These are phyloP conservation scores for Microcaecilia unicolor DNA, from an alignment of 2,797 vertebrate species.

Conservation along the genomic window DNA sequence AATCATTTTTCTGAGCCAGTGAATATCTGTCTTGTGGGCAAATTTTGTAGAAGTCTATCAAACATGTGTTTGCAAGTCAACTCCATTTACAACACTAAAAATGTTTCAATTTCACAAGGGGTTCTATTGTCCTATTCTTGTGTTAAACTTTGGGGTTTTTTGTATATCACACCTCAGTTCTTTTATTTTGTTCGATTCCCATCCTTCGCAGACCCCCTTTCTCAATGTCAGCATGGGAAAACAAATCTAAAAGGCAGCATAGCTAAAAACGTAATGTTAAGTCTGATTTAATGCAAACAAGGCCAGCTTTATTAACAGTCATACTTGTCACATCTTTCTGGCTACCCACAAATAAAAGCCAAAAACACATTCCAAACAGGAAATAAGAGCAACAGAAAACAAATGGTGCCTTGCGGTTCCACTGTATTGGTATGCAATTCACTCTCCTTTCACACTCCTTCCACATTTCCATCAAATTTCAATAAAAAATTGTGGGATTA, in stretches of 20 bases:
- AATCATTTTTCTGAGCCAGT: no score
- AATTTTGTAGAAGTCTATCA: no score
- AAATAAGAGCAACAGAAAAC: conserved; percentile 25
- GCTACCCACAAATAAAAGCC: conserved; percentile 32
- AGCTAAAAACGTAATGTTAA: conserved; percentile 25
- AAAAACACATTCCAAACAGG: conserved; percentile 35
- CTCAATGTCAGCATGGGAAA: conserved; percentile 32
- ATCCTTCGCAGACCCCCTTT: no score
- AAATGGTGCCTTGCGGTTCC: conserved; percentile 20
- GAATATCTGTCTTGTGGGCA: no score
- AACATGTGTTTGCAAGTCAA: no score
- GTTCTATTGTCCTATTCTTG: no score
- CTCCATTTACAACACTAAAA: no score
- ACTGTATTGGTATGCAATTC: background rate
- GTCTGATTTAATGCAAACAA: conserved; percentile 29
- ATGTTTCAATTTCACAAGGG: no score
- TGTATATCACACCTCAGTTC: no score
- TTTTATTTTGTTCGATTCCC: no score
- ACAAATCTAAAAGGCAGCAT: conserved; percentile 28
- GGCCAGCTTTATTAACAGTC: conserved; percentile 25
- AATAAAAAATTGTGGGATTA: conserved; percentile 25
- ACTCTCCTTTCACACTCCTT: background rate
- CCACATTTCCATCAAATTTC: conserved; percentile 19
- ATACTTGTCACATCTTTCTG: conserved; percentile 26
- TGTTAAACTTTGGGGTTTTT: no score